A percentile compares a stretch with the other conserved stretches of the same genome.
These are phyloP conservation scores for Poeciliopsis occidentalis DNA, from an alignment of 2,113 vertebrate genomes.

Conservation along the genomic window DNA sequence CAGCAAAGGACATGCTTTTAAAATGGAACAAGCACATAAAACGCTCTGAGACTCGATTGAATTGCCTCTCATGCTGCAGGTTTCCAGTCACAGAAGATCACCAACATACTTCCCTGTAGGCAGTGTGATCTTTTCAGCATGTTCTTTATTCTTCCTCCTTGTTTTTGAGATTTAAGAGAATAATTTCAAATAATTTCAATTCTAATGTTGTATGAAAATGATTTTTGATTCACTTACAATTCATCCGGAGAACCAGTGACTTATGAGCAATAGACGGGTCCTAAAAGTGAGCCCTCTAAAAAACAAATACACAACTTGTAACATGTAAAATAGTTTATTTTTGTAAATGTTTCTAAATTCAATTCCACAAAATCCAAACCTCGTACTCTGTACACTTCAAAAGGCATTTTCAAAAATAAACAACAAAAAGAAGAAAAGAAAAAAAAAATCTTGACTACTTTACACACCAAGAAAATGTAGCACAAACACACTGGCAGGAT, in stretches of 20 bases:
- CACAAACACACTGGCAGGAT: conserved; percentile 97
- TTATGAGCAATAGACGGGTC: background rate
- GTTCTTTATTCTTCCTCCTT: too few relatives aligned
- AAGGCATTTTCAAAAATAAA: conserved; percentile 84
- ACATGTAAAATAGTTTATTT: conserved; percentile 99
- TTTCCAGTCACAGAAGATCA: too few relatives aligned
- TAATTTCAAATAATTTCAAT: background rate
- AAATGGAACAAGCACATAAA: background rate
- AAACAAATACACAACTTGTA: conserved; percentile 40
- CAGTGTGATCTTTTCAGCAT: too few relatives aligned
- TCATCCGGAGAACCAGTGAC: background rate
- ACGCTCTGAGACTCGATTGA: too few relatives aligned
- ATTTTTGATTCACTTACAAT: background rate
- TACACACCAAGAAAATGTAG: conserved; percentile 92
- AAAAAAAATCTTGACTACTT: conserved; percentile 85
- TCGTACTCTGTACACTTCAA: conserved; percentile 99
- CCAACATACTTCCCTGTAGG: too few relatives aligned
- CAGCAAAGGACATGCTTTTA: background rate
- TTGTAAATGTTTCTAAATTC: conserved; percentile 99
- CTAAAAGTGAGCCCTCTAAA: background rate
- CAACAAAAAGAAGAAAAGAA: background rate
- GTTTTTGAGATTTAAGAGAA: too few relatives aligned
- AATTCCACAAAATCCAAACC: conserved; percentile 99
- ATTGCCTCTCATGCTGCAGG: too few relatives aligned
- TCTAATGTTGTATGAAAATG: background rate